Evolutionary conservation across 2,888 invertebrate genomes (phyloP).

Genomic region (Pristionchus mayeri): DNA sequence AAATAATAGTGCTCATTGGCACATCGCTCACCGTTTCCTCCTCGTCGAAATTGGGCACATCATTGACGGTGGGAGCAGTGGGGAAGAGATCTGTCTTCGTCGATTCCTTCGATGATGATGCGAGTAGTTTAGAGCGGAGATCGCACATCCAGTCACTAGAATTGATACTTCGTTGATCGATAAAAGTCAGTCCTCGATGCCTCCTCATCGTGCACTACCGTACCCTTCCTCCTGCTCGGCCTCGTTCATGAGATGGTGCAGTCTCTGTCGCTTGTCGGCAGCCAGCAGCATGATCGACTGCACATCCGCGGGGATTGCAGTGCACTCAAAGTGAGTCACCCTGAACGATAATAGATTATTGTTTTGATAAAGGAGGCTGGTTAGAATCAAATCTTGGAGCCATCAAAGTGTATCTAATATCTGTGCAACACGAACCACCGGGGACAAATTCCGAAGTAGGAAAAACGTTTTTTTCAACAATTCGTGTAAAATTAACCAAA

Average conservation of each 20-base stretch:
- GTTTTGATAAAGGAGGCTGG: too few relatives aligned
- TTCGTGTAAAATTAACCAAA: background rate
- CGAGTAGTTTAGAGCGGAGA: slow-evolving; percentile 17
- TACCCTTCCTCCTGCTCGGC: slow-evolving; percentile 10
- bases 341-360: slow-evolving; percentile 46
- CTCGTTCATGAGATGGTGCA: slow-evolving; percentile 70
- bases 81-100: slow-evolving; percentile 27
- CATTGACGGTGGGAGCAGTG: slow-evolving; percentile 38
- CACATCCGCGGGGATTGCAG: slow-evolving; percentile 62
- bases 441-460: too few relatives aligned
- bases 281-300: slow-evolving; percentile 69
- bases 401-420: background rate
- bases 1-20: too few relatives aligned
- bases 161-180: background rate
- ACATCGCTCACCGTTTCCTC: slow-evolving; percentile 50
- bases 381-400: background rate
- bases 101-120: slow-evolving; percentile 18
- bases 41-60: slow-evolving; percentile 66
- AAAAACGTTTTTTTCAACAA: background rate
- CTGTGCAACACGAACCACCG: background rate
- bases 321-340: slow-evolving; percentile 61
- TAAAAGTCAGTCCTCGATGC: background rate
- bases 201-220: background rate
- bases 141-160: slow-evolving; percentile 30
- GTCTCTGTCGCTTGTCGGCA: slow-evolving; percentile 67